Evolutionary conservation across 2,888 invertebrate genomes (phyloP), one percentile per base, ranked within the genome.

Genomic region (Chrysomela aeneicollis): DNA sequence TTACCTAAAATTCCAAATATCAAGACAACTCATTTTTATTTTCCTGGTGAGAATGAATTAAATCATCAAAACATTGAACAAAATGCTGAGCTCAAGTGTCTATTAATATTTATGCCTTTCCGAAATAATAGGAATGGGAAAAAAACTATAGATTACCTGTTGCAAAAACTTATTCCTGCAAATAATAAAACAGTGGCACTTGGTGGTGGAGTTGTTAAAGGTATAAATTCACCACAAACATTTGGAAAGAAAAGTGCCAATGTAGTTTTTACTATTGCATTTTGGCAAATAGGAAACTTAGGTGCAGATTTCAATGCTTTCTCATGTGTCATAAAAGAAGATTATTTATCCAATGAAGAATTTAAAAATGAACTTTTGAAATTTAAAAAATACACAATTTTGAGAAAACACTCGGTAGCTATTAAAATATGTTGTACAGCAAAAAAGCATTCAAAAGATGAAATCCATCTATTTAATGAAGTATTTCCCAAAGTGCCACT

Each of bases 1-100:
- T 63, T 80, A 30, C 79, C 80, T 50, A 68, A 74, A 67, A 79
- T 80, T 59, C 77, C 76, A 22, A 73, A 76, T 46, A 72, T 79
- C 49, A 71, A 71, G 59, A 74, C 73, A 19, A 64, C 71, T 21
- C 72, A 77, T 74, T 77, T 78, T 61, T 72, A 77, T 52, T 74
- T 75, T 66, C 71, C 73, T 21, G 42, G 59, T 8, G 71, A 73
- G 57, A 67, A 64, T 55, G 68, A 66, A 49, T 6, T 6, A 10
- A 68, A 69, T 21, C 35, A 71, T 55, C 60, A 71, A 55, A 52
- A 59, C 19, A 59, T 64, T 46, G 67, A 69, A 37, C 52, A 69
- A 26, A 71, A 74, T 59, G 74, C 78, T 46, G 69, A 72, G 66
- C 61, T 73, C 0, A 77, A 76, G 65, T 77, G 78, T 64, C 37